Evolutionary conservation across 2,113 vertebrate genomes (phyloP).

Genomic region (Anolis sagrei): DNA sequence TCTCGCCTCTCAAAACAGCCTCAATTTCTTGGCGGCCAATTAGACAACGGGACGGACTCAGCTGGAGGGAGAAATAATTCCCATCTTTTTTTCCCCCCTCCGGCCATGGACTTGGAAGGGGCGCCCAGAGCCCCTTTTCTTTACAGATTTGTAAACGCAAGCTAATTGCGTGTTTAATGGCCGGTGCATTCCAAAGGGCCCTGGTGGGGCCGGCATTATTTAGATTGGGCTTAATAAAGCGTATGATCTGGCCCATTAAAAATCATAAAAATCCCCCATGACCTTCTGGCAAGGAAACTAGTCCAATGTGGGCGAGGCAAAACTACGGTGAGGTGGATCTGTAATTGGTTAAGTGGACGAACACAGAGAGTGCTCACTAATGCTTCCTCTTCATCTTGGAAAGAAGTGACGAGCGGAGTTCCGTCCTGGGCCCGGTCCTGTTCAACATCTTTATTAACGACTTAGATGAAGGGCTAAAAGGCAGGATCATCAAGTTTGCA

Average conservation of each 20-base stretch:
- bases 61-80: rapidly evolving
- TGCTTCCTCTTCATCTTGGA: too few species aligned
- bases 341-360: too few species aligned
- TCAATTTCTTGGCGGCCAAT: background rate
- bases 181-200: background rate
- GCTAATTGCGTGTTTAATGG: constrained; percentile 51
- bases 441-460: too few species aligned
- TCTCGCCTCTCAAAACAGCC: background rate
- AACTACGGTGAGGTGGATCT: too few species aligned
- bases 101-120: rapidly evolving
- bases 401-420: too few species aligned
- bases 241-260: background rate
- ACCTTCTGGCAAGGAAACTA: too few species aligned
- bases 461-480: too few species aligned
- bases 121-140: rapidly evolving
- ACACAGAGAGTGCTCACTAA: too few species aligned
- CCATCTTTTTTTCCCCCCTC: background rate
- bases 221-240: constrained; percentile 49
- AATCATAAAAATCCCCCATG: too few species aligned
- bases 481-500: too few species aligned
- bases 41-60: background rate
- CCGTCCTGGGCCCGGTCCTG: too few species aligned
- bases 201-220: constrained; percentile 19
- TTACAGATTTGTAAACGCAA: constrained; percentile 30
- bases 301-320: too few species aligned